phyloP scores from a whole-genome alignment of 2,888 invertebrate genomes.

The Antheraea assamensis region DNA sequence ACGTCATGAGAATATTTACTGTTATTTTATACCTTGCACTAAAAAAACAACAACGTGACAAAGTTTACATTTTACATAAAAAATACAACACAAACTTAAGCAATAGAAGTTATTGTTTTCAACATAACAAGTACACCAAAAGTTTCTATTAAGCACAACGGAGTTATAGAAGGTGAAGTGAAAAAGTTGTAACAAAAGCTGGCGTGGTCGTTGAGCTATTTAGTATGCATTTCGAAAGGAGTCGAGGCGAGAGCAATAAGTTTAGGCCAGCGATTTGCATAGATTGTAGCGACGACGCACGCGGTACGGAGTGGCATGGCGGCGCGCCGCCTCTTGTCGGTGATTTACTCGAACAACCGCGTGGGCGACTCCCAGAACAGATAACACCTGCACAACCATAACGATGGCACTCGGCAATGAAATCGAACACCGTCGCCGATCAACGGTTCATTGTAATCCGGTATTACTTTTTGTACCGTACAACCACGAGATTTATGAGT shows the following conservation, averaged over 20 bases:
- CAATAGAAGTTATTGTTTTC: background rate
- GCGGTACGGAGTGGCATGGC: constrained; percentile 46
- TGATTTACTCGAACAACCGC: constrained; percentile 64
- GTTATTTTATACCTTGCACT: constrained; percentile 12
- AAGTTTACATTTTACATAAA: background rate
- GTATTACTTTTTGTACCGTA: background rate
- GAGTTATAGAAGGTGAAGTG: constrained; percentile 51
- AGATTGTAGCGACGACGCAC: constrained; percentile 66
- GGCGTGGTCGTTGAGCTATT: constrained; percentile 65
- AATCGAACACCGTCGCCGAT: constrained; percentile 13
- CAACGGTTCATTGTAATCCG: constrained; percentile 7
- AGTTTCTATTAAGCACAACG: background rate
- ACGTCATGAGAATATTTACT: constrained; percentile 67
- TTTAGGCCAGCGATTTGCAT: constrained; percentile 78
- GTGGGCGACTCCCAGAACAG: constrained; percentile 40
- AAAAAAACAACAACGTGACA: constrained; percentile 8
- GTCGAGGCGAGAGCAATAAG: constrained; percentile 81
- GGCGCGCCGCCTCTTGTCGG: constrained; percentile 50
- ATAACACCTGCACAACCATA: constrained; percentile 51
- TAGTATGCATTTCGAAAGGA: constrained; percentile 82
- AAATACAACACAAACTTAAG: background rate
- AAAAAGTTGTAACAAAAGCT: constrained; percentile 72
- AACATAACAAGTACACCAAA: background rate
- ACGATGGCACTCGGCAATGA: constrained; percentile 34
- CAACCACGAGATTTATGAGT: background rate